Conservation (phyloP, 2,113 vertebrate species). For the Tetrao urogallus region DNA sequence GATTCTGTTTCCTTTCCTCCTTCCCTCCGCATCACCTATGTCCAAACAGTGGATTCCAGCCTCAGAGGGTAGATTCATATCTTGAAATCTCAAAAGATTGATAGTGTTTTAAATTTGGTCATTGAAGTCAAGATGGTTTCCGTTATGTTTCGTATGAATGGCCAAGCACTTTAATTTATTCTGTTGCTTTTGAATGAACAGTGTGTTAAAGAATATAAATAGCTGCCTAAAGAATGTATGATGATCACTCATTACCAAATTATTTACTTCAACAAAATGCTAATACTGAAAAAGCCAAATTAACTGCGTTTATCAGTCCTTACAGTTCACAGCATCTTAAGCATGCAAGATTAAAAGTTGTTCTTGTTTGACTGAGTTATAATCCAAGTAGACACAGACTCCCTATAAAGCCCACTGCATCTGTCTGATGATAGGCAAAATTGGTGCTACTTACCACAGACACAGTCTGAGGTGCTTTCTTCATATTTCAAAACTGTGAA, state of each 20-base stretch:
- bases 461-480: background rate
- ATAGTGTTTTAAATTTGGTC: background rate
- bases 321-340: background rate
- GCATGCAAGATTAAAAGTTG: background rate
- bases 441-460: background rate
- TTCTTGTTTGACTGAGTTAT: background rate
- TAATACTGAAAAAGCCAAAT: background rate
- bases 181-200: background rate
- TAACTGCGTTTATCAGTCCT: background rate
- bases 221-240: background rate
- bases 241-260: background rate
- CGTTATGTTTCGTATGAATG: background rate
- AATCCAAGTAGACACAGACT: background rate
- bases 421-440: background rate
- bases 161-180: background rate
- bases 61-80: background rate
- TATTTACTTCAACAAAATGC: background rate
- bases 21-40: background rate
- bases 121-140: background rate
- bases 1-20: background rate
- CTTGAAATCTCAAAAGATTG: background rate
- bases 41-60: background rate
- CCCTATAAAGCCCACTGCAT: background rate
- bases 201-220: background rate
- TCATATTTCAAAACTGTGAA: background rate